A percentile compares a stretch with the other conserved stretches of the same genome.
Conservation (phyloP, 2,797 vertebrate genomes). For the Sternarchorhynchus goeldii region DNA sequence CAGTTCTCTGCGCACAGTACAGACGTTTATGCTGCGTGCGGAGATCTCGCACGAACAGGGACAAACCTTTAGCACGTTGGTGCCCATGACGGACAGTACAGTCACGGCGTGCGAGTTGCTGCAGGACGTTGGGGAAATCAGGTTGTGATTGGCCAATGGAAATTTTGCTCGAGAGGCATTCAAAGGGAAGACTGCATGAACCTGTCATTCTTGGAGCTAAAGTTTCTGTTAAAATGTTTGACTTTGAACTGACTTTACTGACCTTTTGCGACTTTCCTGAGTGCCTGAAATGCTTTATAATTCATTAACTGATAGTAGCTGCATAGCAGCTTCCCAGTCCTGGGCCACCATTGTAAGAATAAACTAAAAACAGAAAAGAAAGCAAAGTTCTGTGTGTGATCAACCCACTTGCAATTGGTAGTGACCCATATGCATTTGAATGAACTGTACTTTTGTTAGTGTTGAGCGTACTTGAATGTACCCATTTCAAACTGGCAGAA, state of each 20-base stretch:
- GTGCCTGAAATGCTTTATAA: no score
- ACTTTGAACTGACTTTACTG: no score
- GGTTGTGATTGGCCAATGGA: neutral
- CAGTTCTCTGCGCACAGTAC: neutral
- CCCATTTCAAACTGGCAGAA: no score
- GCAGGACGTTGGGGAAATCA: neutral
- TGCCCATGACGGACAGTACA: neutral
- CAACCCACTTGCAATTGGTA: no score
- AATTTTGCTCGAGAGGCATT: neutral
- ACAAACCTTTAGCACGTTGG: neutral
- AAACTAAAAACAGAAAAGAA: no score
- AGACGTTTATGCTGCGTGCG: no score
- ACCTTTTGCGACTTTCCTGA: no score
- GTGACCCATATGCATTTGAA: no score
- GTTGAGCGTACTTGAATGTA: neutral
- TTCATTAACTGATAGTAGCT: no score
- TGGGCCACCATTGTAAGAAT: no score
- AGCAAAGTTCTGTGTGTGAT: no score
- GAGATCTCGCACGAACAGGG: neutral
- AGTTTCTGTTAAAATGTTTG: neutral
- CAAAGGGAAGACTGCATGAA: neutral
- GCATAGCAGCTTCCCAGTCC: no score
- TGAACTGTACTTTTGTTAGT: neutral
- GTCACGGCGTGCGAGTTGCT: neutral
- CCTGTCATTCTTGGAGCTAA: neutral